Conservation (phyloP, 2,797 vertebrate genomes). For the Typhlichthys eigenmanni region DNA sequence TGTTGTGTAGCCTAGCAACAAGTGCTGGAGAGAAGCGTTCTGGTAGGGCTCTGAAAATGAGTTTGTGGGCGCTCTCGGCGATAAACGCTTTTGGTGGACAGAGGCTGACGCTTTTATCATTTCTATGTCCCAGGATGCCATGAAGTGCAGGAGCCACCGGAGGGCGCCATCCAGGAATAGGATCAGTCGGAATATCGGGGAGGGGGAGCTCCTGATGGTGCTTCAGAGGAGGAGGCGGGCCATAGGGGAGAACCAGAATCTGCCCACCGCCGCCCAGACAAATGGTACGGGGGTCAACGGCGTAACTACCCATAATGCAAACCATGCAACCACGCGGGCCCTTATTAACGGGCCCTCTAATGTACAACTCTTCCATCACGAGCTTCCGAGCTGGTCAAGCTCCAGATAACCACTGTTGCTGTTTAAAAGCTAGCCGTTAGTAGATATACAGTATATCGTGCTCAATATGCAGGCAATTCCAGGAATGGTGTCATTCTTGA, state of each 20-base stretch:
- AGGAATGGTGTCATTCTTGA: too few species aligned
- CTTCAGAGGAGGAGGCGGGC: slow-evolving; percentile 78
- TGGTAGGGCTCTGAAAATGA: too few species aligned
- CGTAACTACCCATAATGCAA: too few species aligned
- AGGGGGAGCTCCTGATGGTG: slow-evolving; percentile 75
- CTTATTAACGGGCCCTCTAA: neutral
- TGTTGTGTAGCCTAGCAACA: too few species aligned
- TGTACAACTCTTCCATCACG: too few species aligned
- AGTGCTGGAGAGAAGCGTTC: too few species aligned
- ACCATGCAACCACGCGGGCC: too few species aligned
- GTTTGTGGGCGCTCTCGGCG: too few species aligned
- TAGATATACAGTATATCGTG: neutral
- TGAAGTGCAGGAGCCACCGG: slow-evolving; percentile 50
- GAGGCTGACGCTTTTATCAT: slow-evolving; percentile 13
- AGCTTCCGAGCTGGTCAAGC: too few species aligned
- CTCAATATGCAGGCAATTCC: too few species aligned
- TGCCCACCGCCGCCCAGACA: neutral
- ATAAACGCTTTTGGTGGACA: too few species aligned
- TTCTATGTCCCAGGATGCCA: slow-evolving; percentile 58
- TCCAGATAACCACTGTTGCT: neutral
- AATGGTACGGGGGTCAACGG: slow-evolving; percentile 34
- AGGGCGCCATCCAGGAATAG: slow-evolving; percentile 48
- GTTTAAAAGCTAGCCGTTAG: neutral
- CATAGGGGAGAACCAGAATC: slow-evolving; percentile 57
- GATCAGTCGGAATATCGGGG: slow-evolving; percentile 48